Evolutionary conservation across 2,113 vertebrate species (phyloP).

Genomic region (Lathamus discolor): DNA sequence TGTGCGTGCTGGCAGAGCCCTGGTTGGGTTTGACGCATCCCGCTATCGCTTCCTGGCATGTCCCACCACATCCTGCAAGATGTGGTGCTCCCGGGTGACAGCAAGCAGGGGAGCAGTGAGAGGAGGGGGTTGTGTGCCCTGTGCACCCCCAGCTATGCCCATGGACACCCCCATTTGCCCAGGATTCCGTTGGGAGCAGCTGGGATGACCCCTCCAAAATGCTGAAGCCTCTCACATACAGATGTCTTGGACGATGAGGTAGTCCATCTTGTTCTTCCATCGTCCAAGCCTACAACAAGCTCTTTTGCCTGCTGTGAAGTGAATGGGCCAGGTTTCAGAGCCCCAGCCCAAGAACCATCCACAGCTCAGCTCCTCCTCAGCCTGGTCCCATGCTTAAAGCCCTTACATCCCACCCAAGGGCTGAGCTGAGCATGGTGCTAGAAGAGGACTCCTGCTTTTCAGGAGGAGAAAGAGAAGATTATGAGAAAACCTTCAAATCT

Average conservation of each 20-base stretch:
- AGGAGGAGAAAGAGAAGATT: background rate
- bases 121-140: background rate
- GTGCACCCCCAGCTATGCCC: accelerated
- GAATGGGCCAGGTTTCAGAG: background rate
- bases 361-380: background rate
- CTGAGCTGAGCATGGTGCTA: background rate
- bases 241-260: background rate
- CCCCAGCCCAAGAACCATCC: background rate
- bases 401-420: background rate
- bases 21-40: background rate
- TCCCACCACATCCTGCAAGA: conserved; percentile 15
- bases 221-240: background rate
- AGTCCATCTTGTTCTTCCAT: background rate
- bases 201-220: background rate
- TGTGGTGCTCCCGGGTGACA: background rate
- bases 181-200: background rate
- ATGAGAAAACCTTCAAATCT: background rate
- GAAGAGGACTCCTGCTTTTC: background rate
- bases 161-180: background rate
- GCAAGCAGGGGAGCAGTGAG: background rate
- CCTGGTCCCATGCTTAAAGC: background rate
- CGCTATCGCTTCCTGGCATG: background rate
- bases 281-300: background rate
- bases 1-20: background rate
- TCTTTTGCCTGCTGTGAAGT: background rate